These are phyloP conservation scores for Ceramica pisi DNA, from an alignment of 2,888 invertebrate genomes.

Conservation along the genomic window DNA sequence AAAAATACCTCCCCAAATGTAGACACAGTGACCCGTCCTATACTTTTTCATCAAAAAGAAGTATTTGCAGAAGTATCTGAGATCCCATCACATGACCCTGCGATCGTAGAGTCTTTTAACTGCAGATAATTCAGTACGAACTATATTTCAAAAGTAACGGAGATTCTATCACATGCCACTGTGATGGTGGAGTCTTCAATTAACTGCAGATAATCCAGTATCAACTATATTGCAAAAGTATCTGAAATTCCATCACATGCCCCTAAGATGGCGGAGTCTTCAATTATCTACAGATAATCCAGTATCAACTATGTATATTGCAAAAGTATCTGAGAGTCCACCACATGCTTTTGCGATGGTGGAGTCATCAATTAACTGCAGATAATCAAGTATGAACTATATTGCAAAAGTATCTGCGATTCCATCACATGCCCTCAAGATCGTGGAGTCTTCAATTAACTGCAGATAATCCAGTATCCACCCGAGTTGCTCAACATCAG, in stretches of 20 bases:
- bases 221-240: neutral
- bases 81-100: no score
- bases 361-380: neutral
- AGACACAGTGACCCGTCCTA: no score
- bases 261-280: no score
- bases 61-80: no score
- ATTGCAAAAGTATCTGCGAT: neutral
- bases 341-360: neutral
- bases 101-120: no score
- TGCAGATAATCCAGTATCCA: slow-evolving; percentile 14
- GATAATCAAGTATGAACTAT: slow-evolving; percentile 15
- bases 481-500: slow-evolving; percentile 21
- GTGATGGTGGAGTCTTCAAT: slow-evolving; percentile 2
- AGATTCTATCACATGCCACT: neutral
- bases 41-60: neutral
- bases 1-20: no score
- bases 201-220: slow-evolving; percentile 15
- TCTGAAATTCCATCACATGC: no score
- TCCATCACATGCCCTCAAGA: neutral
- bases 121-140: no score
- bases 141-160: neutral
- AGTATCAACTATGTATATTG: no score
- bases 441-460: neutral
- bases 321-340: no score
- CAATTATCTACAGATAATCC: no score